Conservation (phyloP, 2,113 vertebrate genomes). For the Gasterosteus nipponicus region DNA sequence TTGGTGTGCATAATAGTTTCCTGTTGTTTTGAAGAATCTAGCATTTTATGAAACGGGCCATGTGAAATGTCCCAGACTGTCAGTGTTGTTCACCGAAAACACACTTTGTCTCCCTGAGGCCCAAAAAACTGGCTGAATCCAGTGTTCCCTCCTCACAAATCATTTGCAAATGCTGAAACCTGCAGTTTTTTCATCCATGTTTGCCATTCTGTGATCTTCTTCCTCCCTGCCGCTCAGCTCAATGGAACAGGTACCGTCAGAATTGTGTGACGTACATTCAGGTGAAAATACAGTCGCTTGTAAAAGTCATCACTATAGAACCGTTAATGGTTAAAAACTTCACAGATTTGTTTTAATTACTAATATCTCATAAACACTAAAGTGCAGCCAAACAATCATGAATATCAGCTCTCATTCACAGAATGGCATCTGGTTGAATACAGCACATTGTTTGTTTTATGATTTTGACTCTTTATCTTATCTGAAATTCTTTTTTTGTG, state of each 20-base stretch:
- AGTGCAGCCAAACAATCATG: not conserved
- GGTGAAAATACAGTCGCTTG: not conserved
- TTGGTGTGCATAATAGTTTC: not conserved
- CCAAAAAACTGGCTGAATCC: not conserved
- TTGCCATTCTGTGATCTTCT: not conserved
- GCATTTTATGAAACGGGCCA: not conserved
- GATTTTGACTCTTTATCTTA: conserved; percentile 26
- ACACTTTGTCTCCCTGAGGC: not conserved
- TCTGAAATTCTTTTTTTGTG: conserved; percentile 42
- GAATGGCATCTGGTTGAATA: not conserved
- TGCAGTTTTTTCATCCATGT: not conserved
- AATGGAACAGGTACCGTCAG: not conserved
- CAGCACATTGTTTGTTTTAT: not conserved
- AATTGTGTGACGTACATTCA: not conserved
- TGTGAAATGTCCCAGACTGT: not conserved
- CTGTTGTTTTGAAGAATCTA: not conserved
- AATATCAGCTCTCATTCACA: not conserved
- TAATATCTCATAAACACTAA: too few relatives aligned
- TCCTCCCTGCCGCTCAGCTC: not conserved
- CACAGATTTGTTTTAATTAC: too few relatives aligned
- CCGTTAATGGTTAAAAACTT: too few relatives aligned
- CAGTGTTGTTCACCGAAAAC: not conserved
- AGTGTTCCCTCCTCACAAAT: not conserved
- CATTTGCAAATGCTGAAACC: not conserved
- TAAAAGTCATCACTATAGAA: too few relatives aligned